A percentile compares a stretch with the other conserved stretches of the same genome.
Evolutionary conservation across 2,113 vertebrate species (phyloP).

Genomic region (Regulus satrapa): DNA sequence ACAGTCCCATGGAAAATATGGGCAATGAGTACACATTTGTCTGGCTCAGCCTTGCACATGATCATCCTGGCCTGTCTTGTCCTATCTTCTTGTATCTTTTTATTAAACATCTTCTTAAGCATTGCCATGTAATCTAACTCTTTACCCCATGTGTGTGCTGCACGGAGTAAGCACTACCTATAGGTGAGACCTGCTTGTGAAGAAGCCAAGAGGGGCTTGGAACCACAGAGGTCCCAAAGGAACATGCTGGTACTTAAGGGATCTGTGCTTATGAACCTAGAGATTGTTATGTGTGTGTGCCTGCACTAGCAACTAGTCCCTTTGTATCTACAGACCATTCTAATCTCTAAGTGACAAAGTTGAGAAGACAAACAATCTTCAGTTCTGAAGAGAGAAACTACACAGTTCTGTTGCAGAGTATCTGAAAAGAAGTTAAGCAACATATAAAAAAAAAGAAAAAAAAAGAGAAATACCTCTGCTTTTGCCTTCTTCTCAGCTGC

Average conservation of each 20-base stretch:
- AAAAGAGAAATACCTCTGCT: constrained; percentile 81
- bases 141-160: background rate
- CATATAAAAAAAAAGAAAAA: background rate
- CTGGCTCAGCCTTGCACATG: background rate
- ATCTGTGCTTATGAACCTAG: background rate
- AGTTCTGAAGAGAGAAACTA: background rate
- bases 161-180: background rate
- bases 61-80: background rate
- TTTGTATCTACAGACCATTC: background rate
- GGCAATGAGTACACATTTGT: background rate
- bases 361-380: background rate
- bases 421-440: background rate
- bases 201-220: background rate
- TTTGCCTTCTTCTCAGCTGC: constrained; percentile 95
- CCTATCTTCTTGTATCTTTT: background rate
- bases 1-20: background rate
- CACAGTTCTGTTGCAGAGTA: background rate
- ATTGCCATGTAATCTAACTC: background rate
- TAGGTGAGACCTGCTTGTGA: background rate
- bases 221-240: background rate
- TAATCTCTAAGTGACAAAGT: background rate
- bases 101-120: background rate
- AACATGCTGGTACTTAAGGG: background rate
- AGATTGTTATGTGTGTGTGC: accelerated
- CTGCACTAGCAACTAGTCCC: background rate